Conservation (phyloP, 2,888 invertebrate genomes). For the Lasioglossum calceatum region DNA sequence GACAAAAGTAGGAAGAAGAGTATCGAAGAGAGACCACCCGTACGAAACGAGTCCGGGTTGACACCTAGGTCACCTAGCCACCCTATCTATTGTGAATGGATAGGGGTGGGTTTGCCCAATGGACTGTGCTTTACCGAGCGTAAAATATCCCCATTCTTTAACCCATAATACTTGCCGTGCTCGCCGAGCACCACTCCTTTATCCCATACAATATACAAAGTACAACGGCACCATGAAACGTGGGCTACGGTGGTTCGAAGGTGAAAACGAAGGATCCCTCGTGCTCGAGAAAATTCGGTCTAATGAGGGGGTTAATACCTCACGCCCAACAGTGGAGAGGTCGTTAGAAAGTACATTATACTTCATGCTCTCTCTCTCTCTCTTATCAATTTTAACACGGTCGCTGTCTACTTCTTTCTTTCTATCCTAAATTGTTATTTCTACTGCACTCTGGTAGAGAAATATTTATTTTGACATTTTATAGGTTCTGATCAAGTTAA, state of each 20-base stretch:
- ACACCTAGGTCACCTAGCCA: constrained; percentile 76
- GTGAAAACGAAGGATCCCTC: constrained; percentile 37
- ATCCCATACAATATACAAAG: constrained; percentile 69
- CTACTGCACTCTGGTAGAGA: neutral
- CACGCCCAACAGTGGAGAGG: too few relatives aligned
- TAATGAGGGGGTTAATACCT: neutral
- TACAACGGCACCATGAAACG: constrained; percentile 62
- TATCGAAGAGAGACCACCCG: constrained; percentile 72
- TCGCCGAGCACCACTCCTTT: constrained; percentile 73
- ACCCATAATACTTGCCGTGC: constrained; percentile 78
- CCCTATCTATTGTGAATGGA: constrained; percentile 68
- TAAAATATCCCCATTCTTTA: constrained; percentile 81
- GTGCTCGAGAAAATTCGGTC: constrained; percentile 15
- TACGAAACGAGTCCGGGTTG: constrained; percentile 79
- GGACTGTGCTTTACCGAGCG: constrained; percentile 81
- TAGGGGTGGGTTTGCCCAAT: constrained; percentile 68
- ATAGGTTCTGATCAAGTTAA: too few relatives aligned
- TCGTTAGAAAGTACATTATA: neutral
- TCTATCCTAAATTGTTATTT: neutral
- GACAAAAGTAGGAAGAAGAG: constrained; percentile 63
- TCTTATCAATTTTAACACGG: neutral
- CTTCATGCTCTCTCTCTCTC: neutral
- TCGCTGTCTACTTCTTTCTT: neutral
- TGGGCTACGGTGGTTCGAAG: constrained; percentile 48
- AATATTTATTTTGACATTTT: neutral